These are phyloP conservation scores for Periplaneta americana DNA, from an alignment of 1,140 invertebrate genomes.

Conservation along the genomic window DNA sequence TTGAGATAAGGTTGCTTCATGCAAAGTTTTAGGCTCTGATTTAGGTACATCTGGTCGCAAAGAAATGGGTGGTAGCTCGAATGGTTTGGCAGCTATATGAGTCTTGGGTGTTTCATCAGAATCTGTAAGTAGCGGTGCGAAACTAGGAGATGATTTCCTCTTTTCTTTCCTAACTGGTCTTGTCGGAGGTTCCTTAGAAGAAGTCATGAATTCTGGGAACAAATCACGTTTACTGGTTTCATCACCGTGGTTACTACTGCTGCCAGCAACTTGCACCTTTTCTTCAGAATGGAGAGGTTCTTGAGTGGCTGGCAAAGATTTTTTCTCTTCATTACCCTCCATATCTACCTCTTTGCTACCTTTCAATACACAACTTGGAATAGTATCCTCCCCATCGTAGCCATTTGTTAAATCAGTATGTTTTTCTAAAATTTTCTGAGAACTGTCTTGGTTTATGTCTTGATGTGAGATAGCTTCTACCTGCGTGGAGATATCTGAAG, in stretches of 20 bases:
- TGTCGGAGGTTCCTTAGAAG: neutral
- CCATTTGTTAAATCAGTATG: neutral
- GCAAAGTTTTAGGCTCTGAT: neutral
- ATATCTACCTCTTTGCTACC: neutral
- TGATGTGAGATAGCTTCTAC: neutral
- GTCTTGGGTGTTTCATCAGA: neutral
- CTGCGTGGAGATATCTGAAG: neutral
- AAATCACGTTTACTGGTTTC: neutral
- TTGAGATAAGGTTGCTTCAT: neutral
- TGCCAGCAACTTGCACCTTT: neutral
- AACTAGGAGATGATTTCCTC: neutral
- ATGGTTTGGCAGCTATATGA: neutral
- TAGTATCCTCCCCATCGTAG: too few relatives aligned
- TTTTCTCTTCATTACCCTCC: conserved; percentile 4
- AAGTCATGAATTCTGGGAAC: neutral
- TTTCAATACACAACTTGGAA: neutral
- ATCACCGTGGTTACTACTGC: neutral
- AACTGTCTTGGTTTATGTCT: neutral
- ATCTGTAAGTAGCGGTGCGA: neutral
- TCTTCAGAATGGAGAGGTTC: neutral
- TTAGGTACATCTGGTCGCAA: neutral
- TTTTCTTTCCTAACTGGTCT: neutral
- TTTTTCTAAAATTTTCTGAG: neutral
- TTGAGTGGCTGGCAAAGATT: neutral
- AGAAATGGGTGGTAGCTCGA: neutral